Base-by-base conservation (phyloP, 2,113 vertebrate species). In the Peucedramus taeniatus region DNA sequence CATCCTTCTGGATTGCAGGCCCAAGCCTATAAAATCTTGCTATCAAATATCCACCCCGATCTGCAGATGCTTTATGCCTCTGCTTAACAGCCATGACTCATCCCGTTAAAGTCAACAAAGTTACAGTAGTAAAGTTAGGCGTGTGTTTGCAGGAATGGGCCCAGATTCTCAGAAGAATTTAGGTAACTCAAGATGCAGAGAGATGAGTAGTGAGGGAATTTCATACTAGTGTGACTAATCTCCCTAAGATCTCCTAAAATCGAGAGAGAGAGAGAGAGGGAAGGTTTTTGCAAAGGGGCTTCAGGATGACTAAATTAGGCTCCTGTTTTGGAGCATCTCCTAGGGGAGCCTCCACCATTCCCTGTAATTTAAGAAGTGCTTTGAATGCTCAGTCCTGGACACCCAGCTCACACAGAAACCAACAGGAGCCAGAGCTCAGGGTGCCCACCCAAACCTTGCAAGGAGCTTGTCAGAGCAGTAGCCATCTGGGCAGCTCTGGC, bases 61-160 rank as follows among this genome's bases (percentile, higher is more conserved):
- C 76, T 96, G 77, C 91, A 94, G 91, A 97, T 95, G 77, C 94
- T 95, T 96, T 96, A 94, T 95, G 90, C 94, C 53, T 81, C 35
- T 92, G 83, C 88, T 86, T 96, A 96, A 96, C 90, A 90, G 53
- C 89, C 95, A 69, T 97, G 96, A 97, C 96, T 94, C 94, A 96
- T 97, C 77, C 95, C 22, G 24, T 61, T 95, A 93, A 97, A 96
- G 91, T 95, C 96, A 94, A 95, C 87, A 87, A 57, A 96, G 93
- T 94, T 97, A 93, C 84, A 95, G 93, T 94, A 95, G 96, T 97
- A 94, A 95, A 97, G 95, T 94, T 88, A 94, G 91, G 94, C 80
- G 57, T 95, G 95, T 71, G 91, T 92, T 95, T 78, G 86, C 69
- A 94, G 72, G 72, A 86, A 64, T 78, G 47, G 89, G 44, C 56